Conservation (phyloP, 2,113 vertebrate genomes). For the Porphyrio hochstetteri region DNA sequence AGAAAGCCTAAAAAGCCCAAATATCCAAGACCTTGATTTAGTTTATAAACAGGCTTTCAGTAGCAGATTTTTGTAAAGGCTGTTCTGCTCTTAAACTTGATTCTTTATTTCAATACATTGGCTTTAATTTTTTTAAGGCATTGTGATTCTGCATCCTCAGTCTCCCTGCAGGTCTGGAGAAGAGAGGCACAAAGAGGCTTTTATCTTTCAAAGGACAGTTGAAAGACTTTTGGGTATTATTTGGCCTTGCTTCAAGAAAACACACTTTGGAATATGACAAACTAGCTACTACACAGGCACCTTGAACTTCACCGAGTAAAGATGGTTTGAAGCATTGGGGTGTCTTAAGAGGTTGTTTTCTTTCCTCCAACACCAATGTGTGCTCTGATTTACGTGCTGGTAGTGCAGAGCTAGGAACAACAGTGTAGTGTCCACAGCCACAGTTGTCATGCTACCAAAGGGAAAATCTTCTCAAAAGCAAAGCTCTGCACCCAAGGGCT, state of each 20-base stretch:
- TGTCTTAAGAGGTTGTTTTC: not conserved
- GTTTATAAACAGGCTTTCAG: not conserved
- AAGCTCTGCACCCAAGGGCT: not conserved
- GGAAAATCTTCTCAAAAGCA: not conserved
- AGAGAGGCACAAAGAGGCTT: not conserved
- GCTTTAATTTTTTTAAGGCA: not conserved
- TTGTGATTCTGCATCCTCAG: not conserved
- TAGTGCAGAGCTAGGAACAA: rapidly evolving
- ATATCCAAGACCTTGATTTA: not conserved
- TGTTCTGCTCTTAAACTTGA: not conserved
- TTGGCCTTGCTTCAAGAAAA: slow-evolving; percentile 19
- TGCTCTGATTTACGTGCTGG: not conserved
- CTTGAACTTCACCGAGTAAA: not conserved
- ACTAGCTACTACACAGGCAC: not conserved
- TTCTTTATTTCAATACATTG: not conserved
- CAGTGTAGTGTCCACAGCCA: rapidly evolving
- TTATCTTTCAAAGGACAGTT: not conserved
- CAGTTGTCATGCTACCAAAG: not conserved
- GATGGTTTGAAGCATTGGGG: not conserved
- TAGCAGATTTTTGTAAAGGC: not conserved
- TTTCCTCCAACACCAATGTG: rapidly evolving
- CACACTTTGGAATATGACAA: not conserved
- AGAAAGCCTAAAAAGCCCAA: not conserved
- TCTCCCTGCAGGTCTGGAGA: not conserved
- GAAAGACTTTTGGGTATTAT: slow-evolving; percentile 18